phyloP scores from a whole-genome alignment of 2,113 vertebrate species.

The Sylvia atricapilla region DNA sequence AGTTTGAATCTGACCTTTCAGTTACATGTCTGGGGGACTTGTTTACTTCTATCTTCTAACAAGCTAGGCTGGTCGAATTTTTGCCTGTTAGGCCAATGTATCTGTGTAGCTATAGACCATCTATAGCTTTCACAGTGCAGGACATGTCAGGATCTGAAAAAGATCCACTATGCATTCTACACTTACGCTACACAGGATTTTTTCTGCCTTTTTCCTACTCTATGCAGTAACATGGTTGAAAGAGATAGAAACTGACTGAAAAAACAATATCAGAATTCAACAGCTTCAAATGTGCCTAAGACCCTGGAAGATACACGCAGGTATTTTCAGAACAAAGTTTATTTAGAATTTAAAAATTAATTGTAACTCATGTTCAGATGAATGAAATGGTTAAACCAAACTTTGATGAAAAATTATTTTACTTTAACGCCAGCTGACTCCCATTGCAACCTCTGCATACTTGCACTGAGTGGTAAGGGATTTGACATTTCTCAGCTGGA shows the following conservation, averaged over 20 bases:
- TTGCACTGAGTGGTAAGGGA: not conserved
- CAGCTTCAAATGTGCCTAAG: not conserved
- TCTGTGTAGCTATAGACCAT: not conserved
- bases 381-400: not conserved
- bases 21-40: not conserved
- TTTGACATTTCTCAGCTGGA: not conserved
- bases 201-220: not conserved
- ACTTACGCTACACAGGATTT: not conserved
- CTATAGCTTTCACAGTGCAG: not conserved
- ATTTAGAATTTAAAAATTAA: not conserved
- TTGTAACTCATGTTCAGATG: not conserved
- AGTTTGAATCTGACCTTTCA: not conserved
- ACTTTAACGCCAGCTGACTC: slow-evolving; percentile 8
- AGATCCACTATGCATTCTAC: not conserved
- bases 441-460: not conserved
- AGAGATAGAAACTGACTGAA: not conserved
- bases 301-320: not conserved
- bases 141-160: not conserved
- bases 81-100: not conserved
- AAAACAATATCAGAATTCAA: not conserved
- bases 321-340: not conserved
- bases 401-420: not conserved
- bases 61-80: not conserved
- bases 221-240: not conserved
- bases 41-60: not conserved